phyloP scores from a whole-genome alignment of 2,888 invertebrate species.

The Podotricha telesiphe region DNA sequence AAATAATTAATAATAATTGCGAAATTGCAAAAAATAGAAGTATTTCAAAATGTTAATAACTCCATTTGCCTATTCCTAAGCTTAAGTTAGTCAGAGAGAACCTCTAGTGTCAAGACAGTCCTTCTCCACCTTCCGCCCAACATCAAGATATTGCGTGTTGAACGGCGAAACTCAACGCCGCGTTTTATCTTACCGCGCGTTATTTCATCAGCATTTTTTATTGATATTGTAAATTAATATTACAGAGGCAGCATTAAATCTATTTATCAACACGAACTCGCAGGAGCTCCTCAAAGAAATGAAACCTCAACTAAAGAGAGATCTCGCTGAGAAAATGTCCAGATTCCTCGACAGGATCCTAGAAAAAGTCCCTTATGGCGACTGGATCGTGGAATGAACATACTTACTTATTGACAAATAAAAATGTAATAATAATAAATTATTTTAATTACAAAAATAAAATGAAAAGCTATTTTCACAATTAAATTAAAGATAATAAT shows the following conservation, averaged over 20 bases:
- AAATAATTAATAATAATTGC: no score
- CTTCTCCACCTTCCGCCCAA: no score
- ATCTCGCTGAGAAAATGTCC: conserved; percentile 89
- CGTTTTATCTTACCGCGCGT: no score
- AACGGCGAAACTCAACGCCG: no score
- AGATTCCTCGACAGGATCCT: conserved; percentile 90
- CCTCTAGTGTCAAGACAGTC: no score
- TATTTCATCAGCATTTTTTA: neutral
- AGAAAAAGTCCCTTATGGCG: conserved; percentile 89
- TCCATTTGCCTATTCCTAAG: no score
- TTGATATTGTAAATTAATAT: conserved; percentile 9
- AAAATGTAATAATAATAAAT: conserved; percentile 14
- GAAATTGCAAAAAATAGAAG: no score
- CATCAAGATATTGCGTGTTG: no score
- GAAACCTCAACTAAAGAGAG: conserved; percentile 92
- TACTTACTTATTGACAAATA: conserved; percentile 15
- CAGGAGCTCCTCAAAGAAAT: conserved; percentile 93
- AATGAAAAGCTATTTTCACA: no score
- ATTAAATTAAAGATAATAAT: no score
- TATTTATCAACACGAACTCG: conserved; percentile 93
- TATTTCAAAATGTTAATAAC: no score
- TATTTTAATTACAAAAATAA: neutral
- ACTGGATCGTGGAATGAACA: conserved; percentile 85
- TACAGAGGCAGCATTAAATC: conserved; percentile 92
- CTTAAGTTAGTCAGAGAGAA: no score